These are phyloP conservation scores for Drosophila tani DNA, from an alignment of 1,140 invertebrate genomes.

Conservation along the genomic window DNA sequence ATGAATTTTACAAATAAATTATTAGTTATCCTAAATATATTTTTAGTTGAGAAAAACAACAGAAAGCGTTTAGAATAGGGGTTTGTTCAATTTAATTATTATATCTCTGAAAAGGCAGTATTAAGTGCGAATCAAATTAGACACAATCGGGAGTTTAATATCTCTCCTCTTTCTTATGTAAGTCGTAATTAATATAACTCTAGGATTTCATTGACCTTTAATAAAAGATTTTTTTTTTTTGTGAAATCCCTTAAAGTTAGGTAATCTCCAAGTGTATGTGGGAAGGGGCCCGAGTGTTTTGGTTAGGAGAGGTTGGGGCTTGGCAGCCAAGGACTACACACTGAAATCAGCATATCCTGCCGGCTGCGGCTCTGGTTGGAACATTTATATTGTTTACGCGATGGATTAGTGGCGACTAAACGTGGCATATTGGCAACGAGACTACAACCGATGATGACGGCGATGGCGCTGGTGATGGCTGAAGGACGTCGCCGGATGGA, in stretches of 20 bases:
- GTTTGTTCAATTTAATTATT: too few relatives aligned
- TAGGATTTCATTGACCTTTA: neutral
- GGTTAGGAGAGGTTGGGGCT: slow-evolving; percentile 10
- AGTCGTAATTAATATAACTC: too few relatives aligned
- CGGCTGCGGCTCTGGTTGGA: slow-evolving; percentile 47
- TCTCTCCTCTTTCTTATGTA: too few relatives aligned
- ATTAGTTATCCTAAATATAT: too few relatives aligned
- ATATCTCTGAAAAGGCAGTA: too few relatives aligned
- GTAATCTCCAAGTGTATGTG: slow-evolving; percentile 8
- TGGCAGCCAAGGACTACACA: slow-evolving; percentile 50
- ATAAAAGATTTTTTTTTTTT: neutral
- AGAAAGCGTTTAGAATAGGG: too few relatives aligned
- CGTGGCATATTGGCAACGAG: slow-evolving; percentile 67
- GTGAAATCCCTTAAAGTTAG: neutral
- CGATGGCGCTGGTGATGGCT: slow-evolving; percentile 11
- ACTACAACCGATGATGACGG: slow-evolving; percentile 49
- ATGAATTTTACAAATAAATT: too few relatives aligned
- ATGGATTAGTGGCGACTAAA: slow-evolving; percentile 74
- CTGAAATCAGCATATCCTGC: slow-evolving; percentile 58
- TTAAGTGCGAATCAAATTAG: too few relatives aligned
- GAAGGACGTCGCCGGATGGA: slow-evolving; percentile 44
- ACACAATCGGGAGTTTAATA: too few relatives aligned
- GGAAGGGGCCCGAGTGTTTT: slow-evolving; percentile 10
- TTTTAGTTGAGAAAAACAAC: too few relatives aligned
- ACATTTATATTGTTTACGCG: slow-evolving; percentile 74